Percentiles rank a stretch among this genome's conserved stretches.
Evolutionary conservation across 2,113 vertebrate species (phyloP).

Genomic region (Solea senegalensis): DNA sequence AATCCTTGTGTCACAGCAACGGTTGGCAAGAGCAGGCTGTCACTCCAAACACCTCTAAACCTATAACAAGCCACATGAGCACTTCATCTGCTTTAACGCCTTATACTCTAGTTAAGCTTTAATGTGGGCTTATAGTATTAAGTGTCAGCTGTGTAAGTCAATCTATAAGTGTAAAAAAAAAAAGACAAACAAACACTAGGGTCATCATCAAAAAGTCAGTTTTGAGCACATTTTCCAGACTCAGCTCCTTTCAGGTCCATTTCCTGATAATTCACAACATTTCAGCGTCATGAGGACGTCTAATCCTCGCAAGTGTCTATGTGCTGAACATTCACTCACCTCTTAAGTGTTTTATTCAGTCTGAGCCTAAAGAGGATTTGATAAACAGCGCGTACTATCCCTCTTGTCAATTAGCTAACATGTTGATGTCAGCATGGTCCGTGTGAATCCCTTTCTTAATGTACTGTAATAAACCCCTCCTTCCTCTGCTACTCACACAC

Average conservation of each 20-base stretch:
- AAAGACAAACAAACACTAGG: no score
- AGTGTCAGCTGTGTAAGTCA: no score
- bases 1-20: no score
- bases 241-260: neutral
- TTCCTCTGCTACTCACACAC: slow-evolving; percentile 4
- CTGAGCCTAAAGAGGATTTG: slow-evolving; percentile 62
- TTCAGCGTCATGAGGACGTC: neutral
- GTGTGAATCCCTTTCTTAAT: slow-evolving; percentile 66
- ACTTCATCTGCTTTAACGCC: no score
- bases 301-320: slow-evolving; percentile 1
- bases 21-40: no score
- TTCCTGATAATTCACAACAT: neutral
- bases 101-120: no score
- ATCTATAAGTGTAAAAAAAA: neutral
- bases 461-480: slow-evolving; percentile 29
- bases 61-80: no score
- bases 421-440: slow-evolving; percentile 68
- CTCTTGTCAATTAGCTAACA: slow-evolving; percentile 54
- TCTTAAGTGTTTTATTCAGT: slow-evolving; percentile 39
- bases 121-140: no score
- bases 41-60: no score
- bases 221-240: neutral
- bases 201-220: neutral
- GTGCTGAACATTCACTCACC: slow-evolving; percentile 10
- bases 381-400: slow-evolving; percentile 27